phyloP scores from a whole-genome alignment of 2,797 vertebrate species.

The Oreochromis grahami region DNA sequence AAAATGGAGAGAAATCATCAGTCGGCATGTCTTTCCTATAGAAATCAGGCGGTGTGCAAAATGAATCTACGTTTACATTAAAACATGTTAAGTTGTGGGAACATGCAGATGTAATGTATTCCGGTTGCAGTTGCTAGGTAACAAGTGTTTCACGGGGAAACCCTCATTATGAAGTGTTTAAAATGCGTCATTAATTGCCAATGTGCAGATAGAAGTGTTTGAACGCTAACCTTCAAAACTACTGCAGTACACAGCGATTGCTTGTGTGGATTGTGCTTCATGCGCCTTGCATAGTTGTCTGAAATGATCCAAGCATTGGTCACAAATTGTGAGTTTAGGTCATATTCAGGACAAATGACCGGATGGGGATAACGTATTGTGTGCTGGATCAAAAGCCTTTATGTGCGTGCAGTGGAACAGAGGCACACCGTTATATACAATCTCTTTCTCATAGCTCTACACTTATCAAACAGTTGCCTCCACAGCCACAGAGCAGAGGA shows the following conservation, averaged over 20 bases:
- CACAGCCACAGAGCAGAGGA: conserved; percentile 53
- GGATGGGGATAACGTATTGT: neutral
- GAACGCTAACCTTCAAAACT: conserved; percentile 14
- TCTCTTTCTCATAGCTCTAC: conserved; percentile 35
- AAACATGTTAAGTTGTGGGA: conserved; percentile 50
- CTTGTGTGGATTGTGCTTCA: neutral
- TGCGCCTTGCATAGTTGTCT: neutral
- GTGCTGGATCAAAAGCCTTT: conserved; percentile 13
- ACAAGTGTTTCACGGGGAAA: conserved; percentile 73
- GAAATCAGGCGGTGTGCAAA: neutral
- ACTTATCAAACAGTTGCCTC: conserved; percentile 63
- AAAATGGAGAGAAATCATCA: neutral
- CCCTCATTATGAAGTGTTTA: conserved; percentile 76
- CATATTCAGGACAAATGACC: neutral
- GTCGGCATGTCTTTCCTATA: neutral
- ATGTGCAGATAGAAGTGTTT: conserved; percentile 52
- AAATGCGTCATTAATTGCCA: conserved; percentile 72
- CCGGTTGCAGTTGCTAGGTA: conserved; percentile 80
- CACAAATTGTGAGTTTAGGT: neutral
- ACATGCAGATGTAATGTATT: conserved; percentile 52
- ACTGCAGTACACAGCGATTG: neutral
- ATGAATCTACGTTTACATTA: conserved; percentile 43
- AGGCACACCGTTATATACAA: conserved; percentile 26
- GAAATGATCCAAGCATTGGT: neutral
- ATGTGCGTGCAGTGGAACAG: conserved; percentile 13